Evolutionary conservation across 2,888 invertebrate species (phyloP), one percentile per base, ranked within the genome.

Genomic region (Hypena proboscidalis): DNA sequence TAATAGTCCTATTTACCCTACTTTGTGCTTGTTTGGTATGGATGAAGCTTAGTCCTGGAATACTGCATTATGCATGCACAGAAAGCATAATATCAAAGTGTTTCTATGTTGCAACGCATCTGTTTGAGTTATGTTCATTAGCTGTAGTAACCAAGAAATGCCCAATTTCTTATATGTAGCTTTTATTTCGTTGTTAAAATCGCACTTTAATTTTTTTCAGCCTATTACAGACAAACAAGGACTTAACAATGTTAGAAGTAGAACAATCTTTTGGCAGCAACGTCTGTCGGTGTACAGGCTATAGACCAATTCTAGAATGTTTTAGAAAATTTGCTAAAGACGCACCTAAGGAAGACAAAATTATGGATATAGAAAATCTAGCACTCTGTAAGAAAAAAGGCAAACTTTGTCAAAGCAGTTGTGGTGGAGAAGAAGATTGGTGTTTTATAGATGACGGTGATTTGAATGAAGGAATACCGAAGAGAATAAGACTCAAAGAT

Each of bases 241-340:
- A 77, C 9, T 61, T 92, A 13, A 92, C 93, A 0, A 92, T 92
- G 91, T 77, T 92, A 45, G 92, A 94, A 57, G 91, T 95, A 3
- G 95, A 95, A 74, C 91, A 94, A 50, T 91, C 93, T 0, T 94
- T 95, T 58, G 94, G 93, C n/a, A 93, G 95, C 21, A 95, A 95
- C 57, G 90, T 95, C 25, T 95, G 95, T 58, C 89, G 95, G 21
- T 95, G 95, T 63, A 95, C 95, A 1, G 94, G 94, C 0, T 94
- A 94, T 61, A 79, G 94, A 30, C 91, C 94, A 0, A 94, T 94
- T 25, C 48, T 92, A 1, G 91, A 94, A 44, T 93, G 93, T 0
- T 94, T 94, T 70, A 94, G 94, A 63, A 91, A 92, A 0, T 86
- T 94, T 31, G 92, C 92, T 2, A 80, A 65, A 35, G 92, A 92